These are phyloP conservation scores for Drosophila tani DNA, from an alignment of 1,140 invertebrate genomes.

Conservation along the genomic window DNA sequence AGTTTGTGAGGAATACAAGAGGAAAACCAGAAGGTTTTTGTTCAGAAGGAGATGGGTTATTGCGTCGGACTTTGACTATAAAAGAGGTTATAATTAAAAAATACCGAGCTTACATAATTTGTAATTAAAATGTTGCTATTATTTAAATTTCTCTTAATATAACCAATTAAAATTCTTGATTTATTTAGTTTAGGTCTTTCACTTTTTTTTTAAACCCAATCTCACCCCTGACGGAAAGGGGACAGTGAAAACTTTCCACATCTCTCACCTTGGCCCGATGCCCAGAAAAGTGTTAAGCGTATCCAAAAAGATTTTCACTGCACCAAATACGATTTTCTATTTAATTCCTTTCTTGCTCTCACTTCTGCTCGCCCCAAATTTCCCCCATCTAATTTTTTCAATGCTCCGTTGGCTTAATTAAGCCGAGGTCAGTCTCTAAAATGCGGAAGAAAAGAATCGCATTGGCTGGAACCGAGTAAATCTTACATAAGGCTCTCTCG, in stretches of 20 bases:
- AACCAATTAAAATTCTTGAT: not conserved
- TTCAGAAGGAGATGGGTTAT: not conserved
- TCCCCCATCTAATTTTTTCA: constrained; percentile 6
- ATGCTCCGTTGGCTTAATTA: constrained; percentile 49
- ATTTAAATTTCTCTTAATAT: not conserved
- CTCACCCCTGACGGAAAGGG: not conserved
- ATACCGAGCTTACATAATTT: too few species aligned
- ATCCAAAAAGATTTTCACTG: constrained; percentile 52
- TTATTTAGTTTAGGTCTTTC: not conserved
- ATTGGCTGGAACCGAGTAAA: constrained; percentile 1
- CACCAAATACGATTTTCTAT: constrained; percentile 51
- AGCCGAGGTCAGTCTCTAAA: constrained; percentile 34
- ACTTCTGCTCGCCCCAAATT: constrained; percentile 29
- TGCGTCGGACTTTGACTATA: too few species aligned
- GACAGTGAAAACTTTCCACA: constrained; percentile 35
- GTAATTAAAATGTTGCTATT: not conserved
- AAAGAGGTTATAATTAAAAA: not conserved
- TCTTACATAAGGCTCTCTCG: constrained; percentile 5
- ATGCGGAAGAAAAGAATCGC: constrained; percentile 41
- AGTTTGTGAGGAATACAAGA: constrained; percentile 26
- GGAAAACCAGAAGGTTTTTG: constrained; percentile 5
- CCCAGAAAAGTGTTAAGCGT: constrained; percentile 50
- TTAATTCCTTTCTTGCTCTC: constrained; percentile 45
- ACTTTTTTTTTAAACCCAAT: not conserved
- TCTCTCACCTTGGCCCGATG: constrained; percentile 49